A percentile compares a stretch with the other conserved stretches of the same genome.
Evolutionary conservation across 2,888 invertebrate species (phyloP).

Genomic region (Rhamnusium bicolor): DNA sequence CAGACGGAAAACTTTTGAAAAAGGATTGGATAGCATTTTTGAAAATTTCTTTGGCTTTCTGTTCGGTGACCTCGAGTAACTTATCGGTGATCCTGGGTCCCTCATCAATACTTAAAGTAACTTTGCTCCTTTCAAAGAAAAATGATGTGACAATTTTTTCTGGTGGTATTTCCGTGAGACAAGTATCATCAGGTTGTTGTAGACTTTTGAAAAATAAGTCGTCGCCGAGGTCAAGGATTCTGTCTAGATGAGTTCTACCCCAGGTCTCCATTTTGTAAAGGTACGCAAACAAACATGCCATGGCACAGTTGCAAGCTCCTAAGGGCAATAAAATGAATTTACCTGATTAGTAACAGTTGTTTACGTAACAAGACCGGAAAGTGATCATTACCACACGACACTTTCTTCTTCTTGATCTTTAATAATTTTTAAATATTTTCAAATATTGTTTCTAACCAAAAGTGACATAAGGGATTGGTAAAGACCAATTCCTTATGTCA

Average conservation of each 20-base stretch:
- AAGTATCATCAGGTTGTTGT: slow-evolving; percentile 53
- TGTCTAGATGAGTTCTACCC: slow-evolving; percentile 75
- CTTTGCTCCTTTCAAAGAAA: slow-evolving; percentile 57
- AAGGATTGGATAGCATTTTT: slow-evolving; percentile 55
- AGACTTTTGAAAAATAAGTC: slow-evolving; percentile 69
- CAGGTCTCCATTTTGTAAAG: slow-evolving; percentile 75
- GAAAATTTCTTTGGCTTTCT: slow-evolving; percentile 49
- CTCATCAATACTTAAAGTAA: slow-evolving; percentile 60
- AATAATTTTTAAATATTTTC: no score
- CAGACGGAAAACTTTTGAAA: slow-evolving; percentile 58
- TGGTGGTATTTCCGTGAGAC: slow-evolving; percentile 55
- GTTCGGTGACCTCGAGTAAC: slow-evolving; percentile 46
- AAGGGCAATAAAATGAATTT: background rate
- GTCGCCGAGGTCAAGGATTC: slow-evolving; percentile 73
- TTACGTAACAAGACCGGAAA: no score
- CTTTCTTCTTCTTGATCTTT: no score
- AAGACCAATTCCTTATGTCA: no score
- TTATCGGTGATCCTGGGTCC: slow-evolving; percentile 47
- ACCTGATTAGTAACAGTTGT: no score
- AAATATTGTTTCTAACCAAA: no score
- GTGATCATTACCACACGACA: no score
- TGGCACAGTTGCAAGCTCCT: slow-evolving; percentile 74
- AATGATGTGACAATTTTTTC: slow-evolving; percentile 60
- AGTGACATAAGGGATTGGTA: no score
- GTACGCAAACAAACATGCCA: slow-evolving; percentile 74